Percentiles rank a stretch among this genome's conserved stretches.
phyloP scores from a whole-genome alignment of 2,888 invertebrate species.

The Leucoptera coffeella region DNA sequence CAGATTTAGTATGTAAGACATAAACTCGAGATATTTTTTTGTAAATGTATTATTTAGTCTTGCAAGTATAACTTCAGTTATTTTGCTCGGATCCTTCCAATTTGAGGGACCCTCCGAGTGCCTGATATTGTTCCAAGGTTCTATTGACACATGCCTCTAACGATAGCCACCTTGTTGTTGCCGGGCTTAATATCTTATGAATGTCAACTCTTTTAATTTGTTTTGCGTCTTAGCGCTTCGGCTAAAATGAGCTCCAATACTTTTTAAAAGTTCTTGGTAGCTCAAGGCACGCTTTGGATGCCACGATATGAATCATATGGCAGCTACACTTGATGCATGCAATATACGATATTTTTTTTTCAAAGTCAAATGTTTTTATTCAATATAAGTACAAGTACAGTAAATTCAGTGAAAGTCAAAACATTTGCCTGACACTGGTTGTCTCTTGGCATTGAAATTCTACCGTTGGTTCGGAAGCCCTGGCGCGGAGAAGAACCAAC shows the following conservation, averaged over 20 bases:
- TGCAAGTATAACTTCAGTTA: constrained; percentile 5
- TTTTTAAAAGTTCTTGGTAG: constrained; percentile 14
- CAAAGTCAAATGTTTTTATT: too few species aligned
- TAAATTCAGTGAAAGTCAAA: too few species aligned
- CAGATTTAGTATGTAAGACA: constrained; percentile 5
- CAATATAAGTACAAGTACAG: too few species aligned
- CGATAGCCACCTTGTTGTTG: constrained; percentile 7
- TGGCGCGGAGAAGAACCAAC: too few species aligned
- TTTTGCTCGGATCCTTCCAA: constrained; percentile 7
- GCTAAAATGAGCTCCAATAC: constrained; percentile 8
- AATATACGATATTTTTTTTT: constrained; percentile 10
- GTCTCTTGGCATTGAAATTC: too few species aligned
- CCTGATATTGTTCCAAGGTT: constrained; percentile 6
- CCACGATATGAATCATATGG: constrained; percentile 12
- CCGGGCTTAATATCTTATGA: constrained; percentile 8
- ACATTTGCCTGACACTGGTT: too few species aligned
- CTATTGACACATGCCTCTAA: constrained; percentile 7
- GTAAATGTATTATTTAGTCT: constrained; percentile 5
- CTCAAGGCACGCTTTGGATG: constrained; percentile 13
- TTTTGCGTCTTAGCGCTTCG: constrained; percentile 5
- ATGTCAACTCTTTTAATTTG: constrained; percentile 6
- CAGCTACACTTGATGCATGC: constrained; percentile 12
- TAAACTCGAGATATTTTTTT: constrained; percentile 7
- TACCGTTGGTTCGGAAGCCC: too few species aligned
- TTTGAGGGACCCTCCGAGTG: constrained; percentile 6